Conservation (phyloP, 2,113 vertebrate species). For the Clinocottus analis region DNA sequence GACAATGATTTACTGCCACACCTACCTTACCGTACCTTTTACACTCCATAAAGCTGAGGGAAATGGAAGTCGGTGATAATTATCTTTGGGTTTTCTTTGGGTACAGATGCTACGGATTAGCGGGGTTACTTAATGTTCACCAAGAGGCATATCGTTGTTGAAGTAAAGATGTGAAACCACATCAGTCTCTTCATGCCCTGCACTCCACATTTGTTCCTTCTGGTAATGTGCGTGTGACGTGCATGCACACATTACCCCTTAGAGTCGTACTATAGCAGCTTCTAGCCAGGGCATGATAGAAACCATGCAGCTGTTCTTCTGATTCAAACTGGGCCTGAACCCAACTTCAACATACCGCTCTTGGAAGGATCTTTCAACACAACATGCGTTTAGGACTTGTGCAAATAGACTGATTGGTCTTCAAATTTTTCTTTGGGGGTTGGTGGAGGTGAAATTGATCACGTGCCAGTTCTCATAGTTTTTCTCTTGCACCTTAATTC, state of each 20-base stretch:
- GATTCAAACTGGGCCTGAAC: constrained; percentile 41
- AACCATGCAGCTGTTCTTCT: constrained; percentile 44
- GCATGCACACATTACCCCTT: constrained; percentile 27
- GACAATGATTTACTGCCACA: too few species aligned
- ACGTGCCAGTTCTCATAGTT: not conserved
- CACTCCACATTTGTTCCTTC: constrained; percentile 5
- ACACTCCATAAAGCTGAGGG: too few species aligned
- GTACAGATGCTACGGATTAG: too few species aligned
- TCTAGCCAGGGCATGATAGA: constrained; percentile 51
- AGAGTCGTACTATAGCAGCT: constrained; percentile 24
- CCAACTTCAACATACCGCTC: constrained; percentile 47
- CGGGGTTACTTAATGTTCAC: too few species aligned
- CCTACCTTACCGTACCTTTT: too few species aligned
- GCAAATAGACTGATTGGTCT: constrained; percentile 35
- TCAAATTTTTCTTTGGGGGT: constrained; percentile 8
- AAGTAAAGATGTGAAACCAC: constrained; percentile 6
- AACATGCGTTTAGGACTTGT: constrained; percentile 20
- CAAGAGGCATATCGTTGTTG: not conserved
- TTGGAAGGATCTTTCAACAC: constrained; percentile 17
- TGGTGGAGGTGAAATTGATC: not conserved
- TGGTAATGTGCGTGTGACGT: not conserved
- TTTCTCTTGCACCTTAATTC: constrained; percentile 32
- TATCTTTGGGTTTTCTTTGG: too few species aligned
- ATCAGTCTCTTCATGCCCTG: not conserved
- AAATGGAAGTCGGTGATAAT: too few species aligned